Conservation (phyloP, 2,888 invertebrate genomes). For the Machimus rusticus region DNA sequence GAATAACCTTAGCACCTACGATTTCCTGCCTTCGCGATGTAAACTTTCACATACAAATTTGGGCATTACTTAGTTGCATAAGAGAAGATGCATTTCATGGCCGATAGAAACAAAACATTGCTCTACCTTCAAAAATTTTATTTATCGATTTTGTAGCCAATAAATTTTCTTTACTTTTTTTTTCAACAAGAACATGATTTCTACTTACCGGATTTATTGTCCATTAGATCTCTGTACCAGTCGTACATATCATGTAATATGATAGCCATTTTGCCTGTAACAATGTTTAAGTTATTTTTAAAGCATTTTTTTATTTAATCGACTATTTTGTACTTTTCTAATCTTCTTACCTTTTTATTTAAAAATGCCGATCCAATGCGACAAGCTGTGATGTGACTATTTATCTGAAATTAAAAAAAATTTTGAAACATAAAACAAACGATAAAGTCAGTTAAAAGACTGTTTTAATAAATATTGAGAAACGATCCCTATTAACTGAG, state of each 20-base stretch:
- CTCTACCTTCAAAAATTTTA: background rate
- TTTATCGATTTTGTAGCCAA: background rate
- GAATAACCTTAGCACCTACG: background rate
- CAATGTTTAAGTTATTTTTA: background rate
- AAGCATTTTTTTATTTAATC: background rate
- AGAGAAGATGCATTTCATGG: background rate
- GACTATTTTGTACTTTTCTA: background rate
- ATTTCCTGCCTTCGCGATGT: background rate
- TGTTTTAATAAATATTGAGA: background rate
- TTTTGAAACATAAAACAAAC: background rate
- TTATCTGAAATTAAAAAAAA: background rate
- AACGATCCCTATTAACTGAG: too few relatives aligned
- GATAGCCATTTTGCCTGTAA: conserved; percentile 66
- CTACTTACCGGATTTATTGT: conserved; percentile 74
- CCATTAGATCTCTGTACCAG: conserved; percentile 76
- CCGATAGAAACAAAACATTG: background rate
- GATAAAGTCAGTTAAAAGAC: background rate
- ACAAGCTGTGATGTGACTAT: background rate
- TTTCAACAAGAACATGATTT: background rate
- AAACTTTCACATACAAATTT: background rate
- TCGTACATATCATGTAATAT: conserved; percentile 60
- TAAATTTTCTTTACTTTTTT: too few relatives aligned
- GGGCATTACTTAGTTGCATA: background rate
- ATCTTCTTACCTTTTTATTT: background rate
- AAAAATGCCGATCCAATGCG: background rate